Base-by-base conservation (phyloP, 2,113 vertebrate genomes). In the Donacobius atricapilla region DNA sequence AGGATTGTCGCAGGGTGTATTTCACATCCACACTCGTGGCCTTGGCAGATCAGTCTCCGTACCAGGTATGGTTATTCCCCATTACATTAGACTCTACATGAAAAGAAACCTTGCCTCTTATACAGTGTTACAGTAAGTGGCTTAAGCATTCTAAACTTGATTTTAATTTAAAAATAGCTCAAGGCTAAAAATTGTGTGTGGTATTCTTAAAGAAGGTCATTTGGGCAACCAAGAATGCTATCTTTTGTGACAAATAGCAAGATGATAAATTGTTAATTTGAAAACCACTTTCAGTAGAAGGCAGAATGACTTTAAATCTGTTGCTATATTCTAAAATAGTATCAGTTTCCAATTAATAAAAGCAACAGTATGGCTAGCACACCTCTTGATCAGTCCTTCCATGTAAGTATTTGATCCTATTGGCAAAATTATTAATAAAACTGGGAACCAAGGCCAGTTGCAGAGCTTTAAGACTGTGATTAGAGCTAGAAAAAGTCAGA, bases 11-110 rank as follows among this genome's bases (percentile, higher is more conserved):
- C 99, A 18, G 99, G 99, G 8, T 99, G 99, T 40, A 31, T 98
- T 83, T 98, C 99, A 1, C 96, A 97, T 69, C 72, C 98, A 9
- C 95, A 99, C 87, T 99, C 99, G 9, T 99, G 99, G 99, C 99
- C 99, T 45, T 99, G 99, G 99, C 99, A 99, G 83, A 97, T 99
- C 97, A 99, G 99, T 88, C 98, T 99, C 16, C 97, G 99, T 37
- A 98, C 97, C 83, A 98, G 81, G 99, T 99, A 97, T 21, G 11
- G 11, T 15, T 14, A 17, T 47, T 63, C 7, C 13, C 9, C 13
- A 13, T 22, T 21, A 37, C 15, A 7, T 30, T 48, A 70, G 33
- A 80, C 14, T 78, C 69, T 7, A 39, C 66, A 6, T 40, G 25
- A 33, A 57, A 35, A 20, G 9, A 57, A 63, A 10, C 6, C 13